A percentile compares a stretch with the other conserved stretches of the same genome.
These are phyloP conservation scores for Meda fulgida DNA, from an alignment of 2,797 vertebrate species.

Conservation along the genomic window DNA sequence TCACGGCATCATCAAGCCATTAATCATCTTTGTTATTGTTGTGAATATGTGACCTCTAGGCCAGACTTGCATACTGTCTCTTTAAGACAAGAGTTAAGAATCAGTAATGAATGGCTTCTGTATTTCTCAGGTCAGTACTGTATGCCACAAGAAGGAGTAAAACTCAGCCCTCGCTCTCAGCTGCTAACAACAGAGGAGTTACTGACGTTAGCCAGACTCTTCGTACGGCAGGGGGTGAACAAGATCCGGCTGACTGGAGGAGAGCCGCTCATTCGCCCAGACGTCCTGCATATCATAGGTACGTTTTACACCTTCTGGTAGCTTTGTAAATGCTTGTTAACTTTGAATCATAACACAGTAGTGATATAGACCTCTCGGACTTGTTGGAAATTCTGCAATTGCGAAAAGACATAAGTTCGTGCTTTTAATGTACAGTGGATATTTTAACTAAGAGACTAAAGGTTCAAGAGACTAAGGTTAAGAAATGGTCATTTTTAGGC, in stretches of 20 bases:
- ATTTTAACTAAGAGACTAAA: background rate
- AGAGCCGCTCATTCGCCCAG: constrained; percentile 93
- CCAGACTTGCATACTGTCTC: background rate
- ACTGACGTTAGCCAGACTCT: constrained; percentile 87
- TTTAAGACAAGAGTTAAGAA: background rate
- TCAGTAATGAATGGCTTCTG: background rate
- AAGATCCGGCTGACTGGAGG: constrained; percentile 97
- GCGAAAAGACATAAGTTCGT: background rate
- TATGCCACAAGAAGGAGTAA: constrained; percentile 96
- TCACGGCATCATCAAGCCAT: background rate
- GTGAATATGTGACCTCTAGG: background rate
- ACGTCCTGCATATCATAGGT: constrained; percentile 92
- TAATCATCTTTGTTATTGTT: background rate
- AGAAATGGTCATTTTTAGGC: no score
- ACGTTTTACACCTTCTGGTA: constrained; percentile 53
- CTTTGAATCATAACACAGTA: background rate
- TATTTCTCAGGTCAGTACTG: constrained; percentile 90
- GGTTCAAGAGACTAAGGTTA: no score
- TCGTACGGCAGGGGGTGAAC: constrained; percentile 90
- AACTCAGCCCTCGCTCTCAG: constrained; percentile 86
- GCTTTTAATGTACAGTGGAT: background rate
- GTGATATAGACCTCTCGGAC: background rate
- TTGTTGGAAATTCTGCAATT: background rate
- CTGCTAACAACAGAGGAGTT: constrained; percentile 88
- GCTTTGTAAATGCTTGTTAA: background rate